Evolutionary conservation across 2,888 invertebrate species (phyloP), one percentile per base, ranked within the genome.

Genomic region (Chamaedrilus cognettii): DNA sequence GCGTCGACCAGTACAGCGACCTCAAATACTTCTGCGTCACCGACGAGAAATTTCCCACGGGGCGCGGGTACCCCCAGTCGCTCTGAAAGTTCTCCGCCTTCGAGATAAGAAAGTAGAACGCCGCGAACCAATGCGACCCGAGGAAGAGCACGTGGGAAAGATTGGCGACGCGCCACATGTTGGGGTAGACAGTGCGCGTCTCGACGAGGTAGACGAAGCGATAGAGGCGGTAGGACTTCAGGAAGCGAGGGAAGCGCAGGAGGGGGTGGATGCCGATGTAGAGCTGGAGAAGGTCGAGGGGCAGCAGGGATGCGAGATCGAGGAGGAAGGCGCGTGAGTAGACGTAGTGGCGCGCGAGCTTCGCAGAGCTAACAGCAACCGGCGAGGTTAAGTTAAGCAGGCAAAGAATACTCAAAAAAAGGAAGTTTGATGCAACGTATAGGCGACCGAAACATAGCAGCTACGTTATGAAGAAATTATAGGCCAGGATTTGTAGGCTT

Each of bases 111-210:
- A 92, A 96, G 87, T 96, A 96, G 87, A 96, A 96, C 85, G 96
- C 96, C 66, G 96, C 96, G 83, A 96, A 96, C 96, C 96, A 96
- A 83, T 96, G 96, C 61, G 96, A 95, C 78, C 96, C 87, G 79
- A 96, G 92, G 77, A 96, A 89, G 74, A 96, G 88, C 79, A 96
- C 95, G 84, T 96, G 96, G 76, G 96, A 93, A 71, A 96, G 88
- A 86, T 96, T 96, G 80, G 94, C 89, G 74, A 96, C 96, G 23
- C 96, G 88, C 93, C 96, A 95, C 83, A 96, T 88, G 87, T 96
- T 96, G 31, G 96, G 96, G 86, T 94, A 96, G 68, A 96, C 92
- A 3, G 96, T 96, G 77, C 96, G 87, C 61, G 96, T 95, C 85
- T 96, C 96, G 78, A 96, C 94, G 87, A 96, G 95, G 86, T 96